A percentile compares a stretch with the other conserved stretches of the same genome.
Evolutionary conservation across 1,140 invertebrate species (phyloP).

Genomic region (Coptotermes formosanus): DNA sequence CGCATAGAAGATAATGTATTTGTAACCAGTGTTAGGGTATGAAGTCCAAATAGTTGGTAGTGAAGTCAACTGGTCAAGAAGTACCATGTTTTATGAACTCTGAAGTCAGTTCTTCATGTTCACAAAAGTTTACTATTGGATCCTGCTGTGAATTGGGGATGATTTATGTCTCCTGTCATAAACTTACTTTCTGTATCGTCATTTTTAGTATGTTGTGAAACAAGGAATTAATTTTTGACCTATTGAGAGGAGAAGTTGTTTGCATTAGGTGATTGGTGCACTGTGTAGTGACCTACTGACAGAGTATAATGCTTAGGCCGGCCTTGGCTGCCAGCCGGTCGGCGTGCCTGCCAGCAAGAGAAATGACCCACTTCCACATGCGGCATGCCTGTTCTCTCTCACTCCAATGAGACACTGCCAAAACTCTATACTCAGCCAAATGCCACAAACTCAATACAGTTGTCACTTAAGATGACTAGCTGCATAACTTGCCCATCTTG

Average conservation of each 20-base stretch:
- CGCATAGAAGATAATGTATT: no score
- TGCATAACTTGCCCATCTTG: no score
- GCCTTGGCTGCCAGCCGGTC: neutral
- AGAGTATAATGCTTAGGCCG: neutral
- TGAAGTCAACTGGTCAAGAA: no score
- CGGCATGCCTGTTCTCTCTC: neutral
- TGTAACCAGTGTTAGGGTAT: no score
- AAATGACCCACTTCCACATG: conserved; percentile 12
- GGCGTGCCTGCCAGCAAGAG: neutral
- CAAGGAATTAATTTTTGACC: neutral
- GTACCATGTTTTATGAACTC: no score
- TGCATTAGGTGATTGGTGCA: neutral
- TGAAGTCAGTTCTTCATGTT: no score
- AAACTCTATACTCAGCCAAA: neutral
- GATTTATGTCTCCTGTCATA: neutral
- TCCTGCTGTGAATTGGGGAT: no score
- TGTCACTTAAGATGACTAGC: neutral
- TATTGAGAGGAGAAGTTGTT: no score
- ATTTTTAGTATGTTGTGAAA: neutral
- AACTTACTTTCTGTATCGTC: neutral
- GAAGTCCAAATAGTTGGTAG: no score
- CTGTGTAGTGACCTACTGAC: neutral
- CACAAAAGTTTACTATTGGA: no score
- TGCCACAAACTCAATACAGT: neutral
- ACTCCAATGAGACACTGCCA: no score